Evolutionary conservation across 2,888 invertebrate genomes (phyloP).

Genomic region (Ischnura elegans): DNA sequence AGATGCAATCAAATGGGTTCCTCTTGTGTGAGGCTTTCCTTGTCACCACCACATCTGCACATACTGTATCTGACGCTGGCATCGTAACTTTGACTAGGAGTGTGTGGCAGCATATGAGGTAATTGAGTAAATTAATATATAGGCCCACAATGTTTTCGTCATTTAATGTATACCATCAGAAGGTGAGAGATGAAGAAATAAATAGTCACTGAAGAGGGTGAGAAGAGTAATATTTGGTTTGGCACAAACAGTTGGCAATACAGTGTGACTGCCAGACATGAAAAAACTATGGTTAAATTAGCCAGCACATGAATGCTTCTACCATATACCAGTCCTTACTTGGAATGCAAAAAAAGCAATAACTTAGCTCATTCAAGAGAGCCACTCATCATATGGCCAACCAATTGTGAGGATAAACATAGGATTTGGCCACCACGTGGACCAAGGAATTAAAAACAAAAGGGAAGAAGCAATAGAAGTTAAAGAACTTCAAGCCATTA

Average conservation of each 20-base stretch:
- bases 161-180: slow-evolving; percentile 49
- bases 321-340: slow-evolving; percentile 57
- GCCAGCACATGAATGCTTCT: slow-evolving; percentile 59
- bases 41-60: slow-evolving; percentile 9
- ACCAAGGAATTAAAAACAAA: slow-evolving; percentile 48
- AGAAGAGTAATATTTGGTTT: slow-evolving; percentile 61
- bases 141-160: slow-evolving; percentile 58
- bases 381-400: slow-evolving; percentile 22
- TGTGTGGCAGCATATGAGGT: slow-evolving; percentile 64
- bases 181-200: slow-evolving; percentile 32
- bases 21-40: background rate
- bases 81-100: slow-evolving; percentile 56
- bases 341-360: slow-evolving; percentile 66
- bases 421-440: slow-evolving; percentile 9
- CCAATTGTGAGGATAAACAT: background rate
- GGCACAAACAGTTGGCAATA: slow-evolving; percentile 64
- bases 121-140: slow-evolving; percentile 57
- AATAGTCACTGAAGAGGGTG: slow-evolving; percentile 31
- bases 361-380: slow-evolving; percentile 55
- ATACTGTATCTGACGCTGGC: slow-evolving; percentile 1
- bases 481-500: slow-evolving; percentile 40
- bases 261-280: slow-evolving; percentile 29
- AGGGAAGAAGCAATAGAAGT: slow-evolving; percentile 10
- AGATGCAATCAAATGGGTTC: background rate
- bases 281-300: slow-evolving; percentile 58